Evolutionary conservation across 2,888 invertebrate genomes (phyloP).

Genomic region (Glaucopsyche alexis): DNA sequence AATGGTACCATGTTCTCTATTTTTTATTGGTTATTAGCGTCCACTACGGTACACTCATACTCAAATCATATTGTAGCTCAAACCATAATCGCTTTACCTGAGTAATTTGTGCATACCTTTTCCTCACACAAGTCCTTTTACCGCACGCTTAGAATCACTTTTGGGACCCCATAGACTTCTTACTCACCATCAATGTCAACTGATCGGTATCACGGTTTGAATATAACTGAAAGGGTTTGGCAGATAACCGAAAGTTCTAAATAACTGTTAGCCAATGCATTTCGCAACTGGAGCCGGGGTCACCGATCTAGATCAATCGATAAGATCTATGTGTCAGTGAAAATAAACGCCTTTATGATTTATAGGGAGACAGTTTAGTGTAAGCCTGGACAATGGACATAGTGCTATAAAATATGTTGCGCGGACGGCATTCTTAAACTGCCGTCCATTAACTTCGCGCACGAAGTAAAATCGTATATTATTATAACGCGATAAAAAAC

Average conservation of each 20-base stretch:
- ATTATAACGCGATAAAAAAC: too few relatives aligned
- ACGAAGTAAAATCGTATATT: too few relatives aligned
- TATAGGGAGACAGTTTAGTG: background rate
- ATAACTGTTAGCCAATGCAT: constrained; percentile 23
- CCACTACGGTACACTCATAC: background rate
- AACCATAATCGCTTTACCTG: background rate
- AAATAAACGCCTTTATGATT: background rate
- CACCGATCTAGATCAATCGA: constrained; percentile 22
- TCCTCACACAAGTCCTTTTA: background rate
- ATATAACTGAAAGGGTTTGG: constrained; percentile 30
- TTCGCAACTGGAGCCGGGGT: constrained; percentile 28
- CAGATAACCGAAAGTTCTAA: constrained; percentile 38
- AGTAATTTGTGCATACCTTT: background rate
- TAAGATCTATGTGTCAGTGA: constrained; percentile 8
- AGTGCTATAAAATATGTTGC: too few relatives aligned
- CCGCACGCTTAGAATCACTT: background rate
- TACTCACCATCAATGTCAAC: constrained; percentile 20
- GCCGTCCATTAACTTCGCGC: too few relatives aligned
- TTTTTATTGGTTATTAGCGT: background rate
- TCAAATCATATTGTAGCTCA: background rate
- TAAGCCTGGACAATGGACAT: too few relatives aligned
- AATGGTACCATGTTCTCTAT: background rate
- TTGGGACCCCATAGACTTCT: background rate
- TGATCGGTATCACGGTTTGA: constrained; percentile 29
- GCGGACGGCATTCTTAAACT: too few relatives aligned